phyloP scores from a whole-genome alignment of 2,888 invertebrate species.

The Dasysyrphus tricinctus region DNA sequence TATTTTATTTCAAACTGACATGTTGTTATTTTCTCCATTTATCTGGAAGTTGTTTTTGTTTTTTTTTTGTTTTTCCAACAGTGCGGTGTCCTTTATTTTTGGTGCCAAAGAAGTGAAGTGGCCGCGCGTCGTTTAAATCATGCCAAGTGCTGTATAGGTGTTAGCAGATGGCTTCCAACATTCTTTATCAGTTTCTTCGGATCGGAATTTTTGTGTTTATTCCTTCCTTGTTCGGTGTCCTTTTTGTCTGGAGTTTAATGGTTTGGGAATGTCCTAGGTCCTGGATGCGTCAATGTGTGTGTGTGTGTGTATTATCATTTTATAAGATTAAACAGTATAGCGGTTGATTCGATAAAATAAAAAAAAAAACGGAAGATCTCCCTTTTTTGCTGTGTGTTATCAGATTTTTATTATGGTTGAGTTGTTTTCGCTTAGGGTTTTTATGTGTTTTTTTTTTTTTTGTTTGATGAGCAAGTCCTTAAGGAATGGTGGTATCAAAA shows the following conservation, averaged over 20 bases:
- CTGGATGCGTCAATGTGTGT: background rate
- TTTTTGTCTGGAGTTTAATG: constrained; percentile 5
- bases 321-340: constrained; percentile 34
- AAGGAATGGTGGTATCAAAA: constrained; percentile 9
- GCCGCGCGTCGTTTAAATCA: constrained; percentile 65
- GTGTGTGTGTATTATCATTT: background rate
- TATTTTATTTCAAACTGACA: constrained; percentile 49
- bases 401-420: constrained; percentile 70
- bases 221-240: constrained; percentile 37
- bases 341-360: constrained; percentile 27
- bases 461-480: constrained; percentile 18
- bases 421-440: constrained; percentile 44
- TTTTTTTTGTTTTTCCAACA: background rate
- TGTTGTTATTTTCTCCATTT: constrained; percentile 38
- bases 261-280: constrained; percentile 43
- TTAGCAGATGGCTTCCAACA: constrained; percentile 70
- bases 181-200: constrained; percentile 61
- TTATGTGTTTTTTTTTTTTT: too few relatives aligned
- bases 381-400: constrained; percentile 51
- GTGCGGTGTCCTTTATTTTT: constrained; percentile 12
- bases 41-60: background rate
- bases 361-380: constrained; percentile 27
- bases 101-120: constrained; percentile 32
- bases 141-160: constrained; percentile 72
- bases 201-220: constrained; percentile 64